Evolutionary conservation across 2,113 vertebrate species (phyloP).

Genomic region (Speoplatyrhinus poulsoni): DNA sequence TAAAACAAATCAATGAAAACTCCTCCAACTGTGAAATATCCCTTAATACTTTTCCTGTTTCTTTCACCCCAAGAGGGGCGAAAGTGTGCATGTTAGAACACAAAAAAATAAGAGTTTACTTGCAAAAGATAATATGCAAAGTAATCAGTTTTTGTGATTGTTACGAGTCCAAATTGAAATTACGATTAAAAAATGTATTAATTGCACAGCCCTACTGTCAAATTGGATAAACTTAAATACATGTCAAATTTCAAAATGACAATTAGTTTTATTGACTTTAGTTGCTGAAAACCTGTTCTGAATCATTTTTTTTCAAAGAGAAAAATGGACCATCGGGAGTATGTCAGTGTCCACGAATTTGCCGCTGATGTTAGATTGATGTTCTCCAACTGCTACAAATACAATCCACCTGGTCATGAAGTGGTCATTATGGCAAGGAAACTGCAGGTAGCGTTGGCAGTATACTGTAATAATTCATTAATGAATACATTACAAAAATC

Average conservation of each 20-base stretch:
- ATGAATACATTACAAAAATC: background rate
- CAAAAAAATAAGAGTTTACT: too few relatives aligned
- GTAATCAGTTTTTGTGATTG: too few relatives aligned
- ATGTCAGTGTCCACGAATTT: slow-evolving; percentile 83
- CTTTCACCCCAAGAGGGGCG: too few relatives aligned
- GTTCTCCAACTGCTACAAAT: slow-evolving; percentile 90
- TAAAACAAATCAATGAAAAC: too few relatives aligned
- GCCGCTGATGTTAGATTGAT: slow-evolving; percentile 88
- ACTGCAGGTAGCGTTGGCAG: slow-evolving; percentile 82
- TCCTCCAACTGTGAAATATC: too few relatives aligned
- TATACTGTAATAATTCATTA: background rate
- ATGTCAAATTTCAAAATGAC: background rate
- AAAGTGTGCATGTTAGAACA: background rate
- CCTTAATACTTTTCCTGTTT: too few relatives aligned
- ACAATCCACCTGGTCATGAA: slow-evolving; percentile 83
- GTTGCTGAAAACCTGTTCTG: background rate
- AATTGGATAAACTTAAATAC: too few relatives aligned
- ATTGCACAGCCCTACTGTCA: background rate
- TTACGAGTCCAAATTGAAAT: too few relatives aligned
- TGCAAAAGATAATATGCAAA: too few relatives aligned
- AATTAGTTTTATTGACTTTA: background rate
- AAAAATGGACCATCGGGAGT: slow-evolving; percentile 86
- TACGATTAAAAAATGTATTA: too few relatives aligned
- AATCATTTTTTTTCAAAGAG: slow-evolving; percentile 67
- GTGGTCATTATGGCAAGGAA: slow-evolving; percentile 87